Conservation (phyloP, 1,140 invertebrate species). For the Rhyacophila brunnea region DNA sequence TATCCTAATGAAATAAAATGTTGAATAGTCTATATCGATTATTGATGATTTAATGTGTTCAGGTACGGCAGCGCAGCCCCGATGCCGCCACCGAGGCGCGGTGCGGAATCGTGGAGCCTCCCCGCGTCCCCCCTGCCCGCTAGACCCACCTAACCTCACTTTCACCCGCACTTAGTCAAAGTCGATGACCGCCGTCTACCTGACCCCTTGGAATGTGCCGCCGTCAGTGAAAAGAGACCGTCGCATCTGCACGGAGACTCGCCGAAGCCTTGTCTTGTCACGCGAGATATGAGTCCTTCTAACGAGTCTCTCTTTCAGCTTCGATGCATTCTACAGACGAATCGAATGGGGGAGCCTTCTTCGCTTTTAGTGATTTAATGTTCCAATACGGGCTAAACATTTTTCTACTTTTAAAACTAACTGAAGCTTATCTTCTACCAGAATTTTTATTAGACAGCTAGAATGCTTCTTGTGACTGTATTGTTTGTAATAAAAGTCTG, state of each 20-base stretch:
- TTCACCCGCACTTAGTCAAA: background rate
- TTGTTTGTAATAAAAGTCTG: too few species aligned
- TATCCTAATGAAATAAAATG: too few species aligned
- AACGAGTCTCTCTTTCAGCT: background rate
- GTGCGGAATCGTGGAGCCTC: slow-evolving; percentile 46
- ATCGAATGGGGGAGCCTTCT: background rate
- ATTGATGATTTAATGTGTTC: too few species aligned
- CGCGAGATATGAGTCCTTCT: background rate
- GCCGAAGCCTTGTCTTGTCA: background rate
- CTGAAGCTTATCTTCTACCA: too few species aligned
- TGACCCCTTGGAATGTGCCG: background rate
- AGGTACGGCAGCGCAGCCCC: slow-evolving; percentile 42
- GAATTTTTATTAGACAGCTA: too few species aligned
- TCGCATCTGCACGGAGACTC: background rate
- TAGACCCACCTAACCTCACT: slow-evolving; percentile 41
- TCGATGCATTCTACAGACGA: background rate
- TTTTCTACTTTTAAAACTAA: too few species aligned
- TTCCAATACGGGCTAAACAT: too few species aligned
- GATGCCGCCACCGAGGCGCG: slow-evolving; percentile 35
- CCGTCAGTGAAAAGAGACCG: background rate
- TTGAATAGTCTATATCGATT: too few species aligned
- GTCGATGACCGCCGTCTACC: background rate
- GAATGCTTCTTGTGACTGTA: too few species aligned
- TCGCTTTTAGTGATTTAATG: too few species aligned
- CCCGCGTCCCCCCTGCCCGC: slow-evolving; percentile 51